Base-by-base conservation (phyloP, 2,113 vertebrate species). In the Echinops telfairi region DNA sequence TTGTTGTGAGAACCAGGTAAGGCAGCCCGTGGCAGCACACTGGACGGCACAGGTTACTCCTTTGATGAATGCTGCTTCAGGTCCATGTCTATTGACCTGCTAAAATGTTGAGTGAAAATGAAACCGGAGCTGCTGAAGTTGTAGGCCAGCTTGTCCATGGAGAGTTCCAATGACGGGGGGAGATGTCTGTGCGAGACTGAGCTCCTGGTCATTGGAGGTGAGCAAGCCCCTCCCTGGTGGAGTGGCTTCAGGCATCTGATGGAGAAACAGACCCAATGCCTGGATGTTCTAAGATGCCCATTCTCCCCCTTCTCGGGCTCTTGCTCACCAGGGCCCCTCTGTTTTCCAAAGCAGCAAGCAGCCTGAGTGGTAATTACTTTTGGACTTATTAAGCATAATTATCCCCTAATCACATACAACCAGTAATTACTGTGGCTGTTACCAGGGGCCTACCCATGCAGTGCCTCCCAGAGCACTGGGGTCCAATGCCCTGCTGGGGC, bases 381-480 rank as follows among this genome's bases (percentile, higher is more conserved):
- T 96, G 96, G 96, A 96, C 96, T 97, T 97, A 96, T 96, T 96
- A 97, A 97, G 95, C 90, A 88, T 96, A 97, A 97, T 97, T 97
- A 97, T 97, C 96, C 96, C 95, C 93, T 96, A 93, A 97, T 96
- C 88, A 15, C 94, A 97, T 68, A 97, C 96, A 96, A 96, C 96
- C 93, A 95, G 95, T 95, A 95, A 96, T 96, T 97, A 96, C 93
- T 91, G 75, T 93, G 94, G 86, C 83, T 94, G 96, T 94, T 97
- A 92, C 94, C 83, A 90, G 83, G 90, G 93, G 62, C 91, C 92
- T 93, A 92, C 86, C 94, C 91, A 73, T 62, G 90, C 81, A 43
- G 83, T 8, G 7, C 95, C 1, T 38, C 93, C 92, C 9, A 25
- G 22, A 83, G 80, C 76, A 62, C 88, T 43, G 3, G 91, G 85